These are phyloP conservation scores for Styela plicata DNA, from an alignment of 23 tunicate species.

Conservation along the genomic window DNA sequence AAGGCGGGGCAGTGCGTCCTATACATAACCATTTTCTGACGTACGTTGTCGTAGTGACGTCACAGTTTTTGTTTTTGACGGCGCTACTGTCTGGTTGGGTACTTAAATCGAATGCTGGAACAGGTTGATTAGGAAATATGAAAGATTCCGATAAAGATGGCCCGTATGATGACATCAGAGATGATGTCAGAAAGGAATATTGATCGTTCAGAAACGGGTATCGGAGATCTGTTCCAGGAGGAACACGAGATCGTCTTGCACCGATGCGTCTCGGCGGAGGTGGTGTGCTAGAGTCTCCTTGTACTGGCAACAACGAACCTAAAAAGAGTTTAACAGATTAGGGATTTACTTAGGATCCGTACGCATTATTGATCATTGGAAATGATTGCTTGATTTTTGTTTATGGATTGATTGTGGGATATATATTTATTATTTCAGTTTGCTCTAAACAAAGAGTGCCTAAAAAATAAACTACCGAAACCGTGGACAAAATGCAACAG, in stretches of 20 bases:
- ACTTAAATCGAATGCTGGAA: background rate
- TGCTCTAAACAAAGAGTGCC: no score
- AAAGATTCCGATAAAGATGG: background rate
- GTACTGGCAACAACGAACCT: background rate
- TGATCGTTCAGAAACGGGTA: background rate
- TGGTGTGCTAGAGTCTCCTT: background rate
- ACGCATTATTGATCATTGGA: no score
- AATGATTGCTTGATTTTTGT: no score
- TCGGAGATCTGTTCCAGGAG: background rate
- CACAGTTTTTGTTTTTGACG: background rate
- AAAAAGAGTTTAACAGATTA: no score
- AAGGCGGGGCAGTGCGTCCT: slow-evolving; percentile 1
- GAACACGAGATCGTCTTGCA: background rate
- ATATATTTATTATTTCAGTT: no score
- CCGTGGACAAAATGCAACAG: no score
- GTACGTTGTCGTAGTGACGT: slow-evolving; percentile 13
- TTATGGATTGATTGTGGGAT: no score
- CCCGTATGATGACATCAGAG: background rate
- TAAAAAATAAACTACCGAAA: no score
- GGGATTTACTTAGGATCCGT: no score
- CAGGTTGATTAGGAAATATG: background rate
- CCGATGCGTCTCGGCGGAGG: background rate
- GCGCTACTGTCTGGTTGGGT: background rate
- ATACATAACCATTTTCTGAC: slow-evolving; percentile 21
- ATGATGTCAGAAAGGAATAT: background rate